These are phyloP conservation scores for Diachasmimorpha longicaudata DNA, from an alignment of 1,140 invertebrate genomes.

Conservation along the genomic window DNA sequence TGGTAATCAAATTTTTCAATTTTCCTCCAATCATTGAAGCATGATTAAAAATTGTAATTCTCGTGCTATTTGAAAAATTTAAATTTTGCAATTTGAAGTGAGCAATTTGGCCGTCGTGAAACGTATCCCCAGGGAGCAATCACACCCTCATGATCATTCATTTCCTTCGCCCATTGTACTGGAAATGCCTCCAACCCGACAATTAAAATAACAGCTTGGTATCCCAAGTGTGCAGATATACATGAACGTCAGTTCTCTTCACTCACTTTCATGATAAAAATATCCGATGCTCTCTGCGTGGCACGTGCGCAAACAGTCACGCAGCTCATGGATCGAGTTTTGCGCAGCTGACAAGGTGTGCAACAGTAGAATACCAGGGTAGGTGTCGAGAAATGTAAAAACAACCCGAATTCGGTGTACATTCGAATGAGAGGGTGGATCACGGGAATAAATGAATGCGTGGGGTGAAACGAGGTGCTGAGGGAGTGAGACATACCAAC, in stretches of 20 bases:
- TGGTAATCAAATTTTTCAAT: not conserved
- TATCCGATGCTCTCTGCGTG: not conserved
- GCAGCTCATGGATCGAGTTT: not conserved
- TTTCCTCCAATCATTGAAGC: not conserved
- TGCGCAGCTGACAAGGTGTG: not conserved
- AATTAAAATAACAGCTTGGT: not conserved
- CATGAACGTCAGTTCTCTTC: too few relatives aligned
- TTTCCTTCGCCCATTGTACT: not conserved
- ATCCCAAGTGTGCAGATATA: too few relatives aligned
- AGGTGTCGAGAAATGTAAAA: not conserved
- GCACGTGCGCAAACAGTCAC: not conserved
- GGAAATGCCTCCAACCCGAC: not conserved
- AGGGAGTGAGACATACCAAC: not conserved
- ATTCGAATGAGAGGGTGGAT: not conserved
- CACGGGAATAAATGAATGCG: not conserved
- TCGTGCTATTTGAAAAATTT: not conserved
- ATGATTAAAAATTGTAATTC: not conserved
- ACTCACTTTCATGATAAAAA: too few relatives aligned
- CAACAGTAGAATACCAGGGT: not conserved
- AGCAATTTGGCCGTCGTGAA: not conserved
- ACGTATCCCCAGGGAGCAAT: not conserved
- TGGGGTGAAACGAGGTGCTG: not conserved
- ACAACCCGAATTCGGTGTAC: not conserved
- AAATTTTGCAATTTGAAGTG: not conserved
- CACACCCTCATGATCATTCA: not conserved